These are phyloP conservation scores for Neosilurus mollespiculum DNA, from an alignment of 2,797 vertebrate species.

Conservation along the genomic window DNA sequence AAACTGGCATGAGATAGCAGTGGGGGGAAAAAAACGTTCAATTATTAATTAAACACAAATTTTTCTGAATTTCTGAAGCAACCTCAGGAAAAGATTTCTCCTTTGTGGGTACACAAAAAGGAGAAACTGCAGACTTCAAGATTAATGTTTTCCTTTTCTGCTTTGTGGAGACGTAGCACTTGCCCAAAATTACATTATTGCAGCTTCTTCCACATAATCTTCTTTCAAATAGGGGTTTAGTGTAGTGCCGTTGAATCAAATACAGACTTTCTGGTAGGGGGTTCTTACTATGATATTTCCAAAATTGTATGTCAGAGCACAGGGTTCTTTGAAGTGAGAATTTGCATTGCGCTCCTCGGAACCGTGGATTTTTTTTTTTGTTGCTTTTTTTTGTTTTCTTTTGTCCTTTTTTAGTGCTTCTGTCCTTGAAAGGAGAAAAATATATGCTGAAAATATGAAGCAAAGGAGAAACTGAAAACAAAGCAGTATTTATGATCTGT, in stretches of 20 bases:
- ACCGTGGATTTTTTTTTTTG: background rate
- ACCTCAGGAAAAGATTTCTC: background rate
- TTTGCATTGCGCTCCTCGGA: background rate
- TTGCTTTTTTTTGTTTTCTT: conserved; percentile 1
- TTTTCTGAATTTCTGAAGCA: background rate
- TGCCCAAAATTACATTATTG: conserved; percentile 1
- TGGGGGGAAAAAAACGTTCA: conserved; percentile 43
- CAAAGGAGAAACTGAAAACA: background rate
- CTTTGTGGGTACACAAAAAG: background rate
- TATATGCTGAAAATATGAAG: conserved; percentile 2
- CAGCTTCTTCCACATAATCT: background rate
- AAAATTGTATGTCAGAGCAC: background rate
- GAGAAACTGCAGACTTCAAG: background rate
- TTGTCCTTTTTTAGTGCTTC: background rate
- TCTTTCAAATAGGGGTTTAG: background rate
- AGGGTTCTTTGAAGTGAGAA: background rate
- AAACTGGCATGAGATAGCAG: conserved; percentile 54
- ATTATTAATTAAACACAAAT: conserved; percentile 63
- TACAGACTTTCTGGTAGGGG: background rate
- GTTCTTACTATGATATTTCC: background rate
- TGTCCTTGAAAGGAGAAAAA: background rate
- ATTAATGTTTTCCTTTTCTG: background rate
- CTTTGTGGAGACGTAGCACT: background rate
- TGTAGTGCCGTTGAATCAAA: background rate
- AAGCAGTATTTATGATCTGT: conserved; percentile 9